Evolutionary conservation across 92 coral and sea anemone genomes (phyloP).

Genomic region (Heteractis magnifica): DNA sequence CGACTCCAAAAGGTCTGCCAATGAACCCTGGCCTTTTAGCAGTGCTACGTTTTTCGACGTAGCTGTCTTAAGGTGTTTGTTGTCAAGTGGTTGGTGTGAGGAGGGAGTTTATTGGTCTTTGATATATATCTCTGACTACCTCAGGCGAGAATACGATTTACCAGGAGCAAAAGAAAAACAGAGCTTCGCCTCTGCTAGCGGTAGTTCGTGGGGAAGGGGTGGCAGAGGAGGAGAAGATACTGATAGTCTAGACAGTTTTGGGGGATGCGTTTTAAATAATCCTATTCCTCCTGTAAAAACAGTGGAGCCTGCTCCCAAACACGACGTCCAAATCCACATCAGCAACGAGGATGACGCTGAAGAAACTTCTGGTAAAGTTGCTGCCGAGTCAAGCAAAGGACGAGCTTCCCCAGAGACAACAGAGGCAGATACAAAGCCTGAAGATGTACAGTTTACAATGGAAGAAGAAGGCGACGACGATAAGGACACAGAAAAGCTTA

Average conservation of each 20-base stretch:
- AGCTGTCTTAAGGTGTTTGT: slow-evolving; percentile 88
- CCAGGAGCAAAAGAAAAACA: slow-evolving; percentile 40
- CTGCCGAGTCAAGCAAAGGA: background rate
- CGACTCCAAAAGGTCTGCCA: slow-evolving; percentile 36
- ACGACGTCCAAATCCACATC: slow-evolving; percentile 37
- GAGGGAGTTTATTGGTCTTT: slow-evolving; percentile 94
- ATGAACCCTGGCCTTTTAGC: slow-evolving; percentile 35
- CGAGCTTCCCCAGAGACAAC: background rate
- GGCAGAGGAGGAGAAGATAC: slow-evolving; percentile 21
- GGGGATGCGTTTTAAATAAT: slow-evolving; percentile 27
- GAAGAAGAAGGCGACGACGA: slow-evolving; percentile 12
- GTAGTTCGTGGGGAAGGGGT: slow-evolving; percentile 19
- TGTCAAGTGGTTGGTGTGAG: slow-evolving; percentile 86
- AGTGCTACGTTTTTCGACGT: slow-evolving; percentile 87
- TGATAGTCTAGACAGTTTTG: slow-evolving; percentile 25
- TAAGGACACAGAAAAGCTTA: slow-evolving; percentile 15
- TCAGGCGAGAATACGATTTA: slow-evolving; percentile 68
- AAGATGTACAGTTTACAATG: slow-evolving; percentile 23
- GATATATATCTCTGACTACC: slow-evolving; percentile 74
- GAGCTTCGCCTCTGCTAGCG: slow-evolving; percentile 15
- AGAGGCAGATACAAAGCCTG: slow-evolving; percentile 20
- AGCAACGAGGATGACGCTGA: slow-evolving; percentile 31
- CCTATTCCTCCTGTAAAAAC: slow-evolving; percentile 17
- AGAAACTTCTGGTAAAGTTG: background rate
- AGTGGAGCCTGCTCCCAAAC: slow-evolving; percentile 18